Evolutionary conservation across 2,888 invertebrate species (phyloP), one percentile per base, ranked within the genome.

Genomic region (Creontiades dilutus): DNA sequence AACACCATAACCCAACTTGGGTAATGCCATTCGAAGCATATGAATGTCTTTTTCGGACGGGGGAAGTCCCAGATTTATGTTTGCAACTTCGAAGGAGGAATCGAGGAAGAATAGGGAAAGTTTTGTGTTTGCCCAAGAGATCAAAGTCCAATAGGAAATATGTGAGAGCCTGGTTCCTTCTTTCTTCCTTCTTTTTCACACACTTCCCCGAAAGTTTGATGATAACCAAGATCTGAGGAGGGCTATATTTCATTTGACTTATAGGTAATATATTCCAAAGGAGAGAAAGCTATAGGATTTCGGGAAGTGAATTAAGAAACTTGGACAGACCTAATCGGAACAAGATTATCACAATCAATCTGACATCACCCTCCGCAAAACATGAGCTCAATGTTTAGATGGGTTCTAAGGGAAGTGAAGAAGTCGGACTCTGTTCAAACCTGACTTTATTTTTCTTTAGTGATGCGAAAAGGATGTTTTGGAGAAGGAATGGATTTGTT

Each of bases 71-170:
- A 47, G 47, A 78, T 78, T 78, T 78, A 78, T 78, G 78, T 78
- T 16, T 19, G 16, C 16, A 78, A 78, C 78, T 78, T 78, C 46
- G 47, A 12, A 46, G 78, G 28, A 47, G 78, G 28, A 78, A 78
- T 78, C 47, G 78, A 78, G 78, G 78, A 78, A 78, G 78, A 46
- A 78, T 78, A 47, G 37, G 78, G 78, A 78, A 78, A 78, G 78
- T 78, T 78, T 46, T 78, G 78, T 78, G 78, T 78, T 78, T 46
- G 46, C 78, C 78, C 78, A 78, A 78, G 78, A 78, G 78, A 78
- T 78, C 78, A 78, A 78, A 78, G 46, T 78, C 78, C 82, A 52
- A 82, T 82, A 82, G 48, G 48, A 82, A 82, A 82, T 82, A 82
- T 82, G 48, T 48, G 48, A 82, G 46, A 28, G 48, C 7, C 5